Evolutionary conservation across 92 coral and sea anemone species (phyloP).

Genomic region (Phymanthus crucifer): DNA sequence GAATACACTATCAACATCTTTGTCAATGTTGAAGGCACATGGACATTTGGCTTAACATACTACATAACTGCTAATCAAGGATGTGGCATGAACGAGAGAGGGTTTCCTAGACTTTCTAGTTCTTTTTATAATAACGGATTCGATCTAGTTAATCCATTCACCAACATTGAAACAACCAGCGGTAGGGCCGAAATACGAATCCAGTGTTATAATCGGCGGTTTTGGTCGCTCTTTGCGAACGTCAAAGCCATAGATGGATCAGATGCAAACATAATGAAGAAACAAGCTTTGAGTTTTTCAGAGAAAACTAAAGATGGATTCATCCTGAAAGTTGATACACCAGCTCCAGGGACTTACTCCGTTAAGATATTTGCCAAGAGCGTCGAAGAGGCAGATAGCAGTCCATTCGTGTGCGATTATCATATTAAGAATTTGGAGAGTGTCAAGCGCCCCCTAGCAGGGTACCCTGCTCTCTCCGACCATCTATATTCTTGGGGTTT

Average conservation of each 20-base stretch:
- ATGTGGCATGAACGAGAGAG: conserved; percentile 43
- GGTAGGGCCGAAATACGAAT: conserved; percentile 50
- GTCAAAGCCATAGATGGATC: conserved; percentile 26
- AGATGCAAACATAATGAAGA: conserved; percentile 15
- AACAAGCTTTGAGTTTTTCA: conserved; percentile 36
- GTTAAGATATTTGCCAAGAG: conserved; percentile 63
- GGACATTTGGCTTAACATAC: conserved; percentile 62
- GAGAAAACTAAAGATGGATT: conserved; percentile 43
- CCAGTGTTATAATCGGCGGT: conserved; percentile 44
- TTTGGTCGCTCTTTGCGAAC: conserved; percentile 37
- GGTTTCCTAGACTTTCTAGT: conserved; percentile 59
- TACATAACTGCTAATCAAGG: conserved; percentile 46
- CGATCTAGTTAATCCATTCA: conserved; percentile 48
- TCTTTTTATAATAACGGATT: conserved; percentile 56
- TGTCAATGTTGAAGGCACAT: conserved; percentile 40
- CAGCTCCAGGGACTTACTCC: conserved; percentile 53
- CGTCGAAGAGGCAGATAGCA: conserved; percentile 27
- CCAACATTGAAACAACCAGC: conserved; percentile 53
- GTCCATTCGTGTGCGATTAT: conserved; percentile 59
- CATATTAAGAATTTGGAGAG: conserved; percentile 46
- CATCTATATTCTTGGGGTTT: conserved; percentile 43
- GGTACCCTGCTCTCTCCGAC: conserved; percentile 55
- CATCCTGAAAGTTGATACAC: conserved; percentile 50
- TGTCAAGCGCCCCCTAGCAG: conserved; percentile 30
- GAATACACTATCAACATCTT: conserved; percentile 59